phyloP scores from a whole-genome alignment of 2,113 vertebrate species.

The Maccullochella peelii region DNA sequence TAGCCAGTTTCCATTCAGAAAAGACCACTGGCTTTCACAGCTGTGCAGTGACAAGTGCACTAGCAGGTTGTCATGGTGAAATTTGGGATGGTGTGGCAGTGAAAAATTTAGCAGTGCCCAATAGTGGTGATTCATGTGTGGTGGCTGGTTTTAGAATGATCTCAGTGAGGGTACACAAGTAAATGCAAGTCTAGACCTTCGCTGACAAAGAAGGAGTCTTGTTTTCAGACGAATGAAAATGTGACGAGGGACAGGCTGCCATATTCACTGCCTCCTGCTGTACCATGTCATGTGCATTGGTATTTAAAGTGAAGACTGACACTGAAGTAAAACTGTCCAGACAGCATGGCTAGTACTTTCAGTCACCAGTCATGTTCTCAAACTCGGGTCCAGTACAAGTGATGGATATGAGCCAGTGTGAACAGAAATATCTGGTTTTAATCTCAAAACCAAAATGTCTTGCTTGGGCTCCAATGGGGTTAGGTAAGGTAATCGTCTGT shows the following conservation, averaged over 20 bases:
- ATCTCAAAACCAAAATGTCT: slow-evolving; percentile 64
- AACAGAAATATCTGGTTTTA: slow-evolving; percentile 77
- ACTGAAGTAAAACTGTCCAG: slow-evolving; percentile 50
- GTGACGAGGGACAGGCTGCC: slow-evolving; percentile 34
- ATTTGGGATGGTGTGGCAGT: slow-evolving; percentile 9
- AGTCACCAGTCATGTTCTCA: slow-evolving; percentile 69
- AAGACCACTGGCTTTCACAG: slow-evolving; percentile 49
- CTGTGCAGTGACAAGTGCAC: slow-evolving; percentile 65
- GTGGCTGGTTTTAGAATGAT: slow-evolving; percentile 39
- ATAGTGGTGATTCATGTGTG: slow-evolving; percentile 42
- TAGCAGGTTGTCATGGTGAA: slow-evolving; percentile 51
- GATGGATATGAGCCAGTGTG: slow-evolving; percentile 68
- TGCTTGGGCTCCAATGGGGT: slow-evolving; percentile 68
- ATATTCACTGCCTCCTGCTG: slow-evolving; percentile 29
- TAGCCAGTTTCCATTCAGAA: slow-evolving; percentile 67
- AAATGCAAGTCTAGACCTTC: slow-evolving; percentile 19
- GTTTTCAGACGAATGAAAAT: slow-evolving; percentile 42
- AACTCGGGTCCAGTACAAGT: slow-evolving; percentile 62
- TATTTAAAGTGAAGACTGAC: slow-evolving; percentile 26
- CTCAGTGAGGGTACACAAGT: slow-evolving; percentile 30
- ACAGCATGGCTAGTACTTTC: slow-evolving; percentile 48
- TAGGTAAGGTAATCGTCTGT: slow-evolving; percentile 70
- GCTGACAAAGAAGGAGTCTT: slow-evolving; percentile 38
- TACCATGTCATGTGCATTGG: slow-evolving; percentile 9
- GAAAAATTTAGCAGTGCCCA: slow-evolving; percentile 17